These are phyloP conservation scores for Chionodraco myersi DNA, from an alignment of 2,113 vertebrate genomes.

Conservation along the genomic window DNA sequence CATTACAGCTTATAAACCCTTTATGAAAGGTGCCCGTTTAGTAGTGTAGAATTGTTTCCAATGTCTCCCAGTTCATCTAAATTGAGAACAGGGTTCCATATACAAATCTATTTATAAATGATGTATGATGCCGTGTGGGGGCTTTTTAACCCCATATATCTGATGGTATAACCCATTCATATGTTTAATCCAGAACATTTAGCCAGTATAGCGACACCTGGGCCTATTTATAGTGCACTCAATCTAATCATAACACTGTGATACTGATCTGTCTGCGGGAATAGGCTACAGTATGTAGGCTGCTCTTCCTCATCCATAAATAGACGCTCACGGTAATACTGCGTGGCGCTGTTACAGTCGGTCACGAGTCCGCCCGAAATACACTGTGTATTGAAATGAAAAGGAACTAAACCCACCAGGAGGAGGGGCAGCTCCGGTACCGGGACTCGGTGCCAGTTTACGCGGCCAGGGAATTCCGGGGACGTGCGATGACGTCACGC, in stretches of 20 bases:
- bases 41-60: neutral
- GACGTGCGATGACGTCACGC: conserved; percentile 79
- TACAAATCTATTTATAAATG: neutral
- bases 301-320: conserved; percentile 60
- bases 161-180: neutral
- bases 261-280: conserved; percentile 30
- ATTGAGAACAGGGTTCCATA: neutral
- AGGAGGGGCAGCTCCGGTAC: conserved; percentile 40
- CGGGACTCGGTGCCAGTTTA: conserved; percentile 58
- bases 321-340: conserved; percentile 58
- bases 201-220: neutral
- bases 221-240: conserved; percentile 20
- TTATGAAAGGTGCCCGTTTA: neutral
- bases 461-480: conserved; percentile 86
- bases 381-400: neutral
- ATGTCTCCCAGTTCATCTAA: neutral
- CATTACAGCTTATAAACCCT: neutral
- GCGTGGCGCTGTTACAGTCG: conserved; percentile 10
- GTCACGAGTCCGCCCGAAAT: conserved; percentile 66
- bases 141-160: neutral
- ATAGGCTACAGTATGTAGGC: conserved; percentile 4
- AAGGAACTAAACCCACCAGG: neutral
- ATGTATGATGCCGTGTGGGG: neutral
- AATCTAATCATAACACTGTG: neutral
- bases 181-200: neutral